Percentiles rank a stretch among this genome's conserved stretches.
Conservation (phyloP, 2,888 invertebrate genomes). For the Mythimna ferrago region DNA sequence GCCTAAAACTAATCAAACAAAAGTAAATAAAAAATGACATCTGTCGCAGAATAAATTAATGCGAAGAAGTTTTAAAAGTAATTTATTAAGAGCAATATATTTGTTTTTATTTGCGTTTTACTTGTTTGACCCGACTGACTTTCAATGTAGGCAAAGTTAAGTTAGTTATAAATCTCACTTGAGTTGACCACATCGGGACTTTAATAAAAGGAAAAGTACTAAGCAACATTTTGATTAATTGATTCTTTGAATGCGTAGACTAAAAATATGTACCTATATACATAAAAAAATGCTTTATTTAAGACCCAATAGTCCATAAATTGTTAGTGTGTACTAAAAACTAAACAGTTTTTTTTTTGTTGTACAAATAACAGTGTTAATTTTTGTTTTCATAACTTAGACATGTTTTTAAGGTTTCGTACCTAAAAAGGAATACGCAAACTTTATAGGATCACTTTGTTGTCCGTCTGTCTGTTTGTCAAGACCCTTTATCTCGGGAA, state of each 20-base stretch:
- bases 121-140: conserved; percentile 37
- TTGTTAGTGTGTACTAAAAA: neutral
- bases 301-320: too few relatives aligned
- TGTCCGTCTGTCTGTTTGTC: too few relatives aligned
- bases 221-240: conserved; percentile 22
- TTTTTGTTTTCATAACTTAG: too few relatives aligned
- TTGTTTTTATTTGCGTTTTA: conserved; percentile 25
- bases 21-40: conserved; percentile 19
- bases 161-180: conserved; percentile 28
- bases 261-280: neutral
- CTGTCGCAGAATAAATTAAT: conserved; percentile 17
- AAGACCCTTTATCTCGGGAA: too few relatives aligned
- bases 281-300: neutral
- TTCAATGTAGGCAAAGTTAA: conserved; percentile 27
- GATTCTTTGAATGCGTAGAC: neutral
- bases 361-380: too few relatives aligned
- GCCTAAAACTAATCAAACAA: conserved; percentile 7
- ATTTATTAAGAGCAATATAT: conserved; percentile 27
- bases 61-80: conserved; percentile 27
- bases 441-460: too few relatives aligned
- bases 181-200: conserved; percentile 1
- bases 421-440: too few relatives aligned
- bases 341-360: neutral
- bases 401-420: too few relatives aligned
- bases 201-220: conserved; percentile 12